Evolutionary conservation across 2,888 invertebrate genomes (phyloP).

Genomic region (Acanthosepion lycidas): DNA sequence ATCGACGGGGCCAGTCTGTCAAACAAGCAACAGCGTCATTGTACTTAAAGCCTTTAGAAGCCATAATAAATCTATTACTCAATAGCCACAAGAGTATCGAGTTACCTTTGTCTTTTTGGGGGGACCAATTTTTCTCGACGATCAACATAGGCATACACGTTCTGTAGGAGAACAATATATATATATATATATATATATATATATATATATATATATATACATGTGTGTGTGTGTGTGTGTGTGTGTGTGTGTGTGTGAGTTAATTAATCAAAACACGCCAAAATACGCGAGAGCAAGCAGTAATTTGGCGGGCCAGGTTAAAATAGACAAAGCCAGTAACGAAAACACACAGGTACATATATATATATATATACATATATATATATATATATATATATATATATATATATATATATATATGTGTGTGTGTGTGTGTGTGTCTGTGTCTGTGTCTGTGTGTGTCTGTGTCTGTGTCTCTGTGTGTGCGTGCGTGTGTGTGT

Average conservation of each 20-base stretch:
- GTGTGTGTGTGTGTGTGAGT: background rate
- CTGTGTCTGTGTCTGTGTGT: too few relatives aligned
- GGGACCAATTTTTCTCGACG: background rate
- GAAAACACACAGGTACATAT: background rate
- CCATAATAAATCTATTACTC: background rate
- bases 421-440: too few relatives aligned
- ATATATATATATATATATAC: background rate
- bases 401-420: background rate
- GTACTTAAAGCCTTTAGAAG: background rate
- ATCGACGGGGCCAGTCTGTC: background rate
- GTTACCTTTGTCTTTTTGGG: background rate
- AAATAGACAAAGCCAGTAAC: too few relatives aligned
- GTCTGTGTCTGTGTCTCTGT: too few relatives aligned
- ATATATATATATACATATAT: background rate
- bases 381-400: constrained; percentile 13
- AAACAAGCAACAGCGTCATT: background rate
- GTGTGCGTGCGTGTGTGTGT: too few relatives aligned
- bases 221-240: background rate
- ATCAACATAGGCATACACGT: background rate
- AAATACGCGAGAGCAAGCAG: too few relatives aligned
- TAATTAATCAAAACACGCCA: too few relatives aligned
- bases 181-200: background rate
- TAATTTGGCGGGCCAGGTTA: too few relatives aligned
- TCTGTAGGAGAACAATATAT: background rate
- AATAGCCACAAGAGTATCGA: background rate